Base-by-base conservation (phyloP, 1,140 invertebrate genomes). In the Procambarus virginalis region DNA sequence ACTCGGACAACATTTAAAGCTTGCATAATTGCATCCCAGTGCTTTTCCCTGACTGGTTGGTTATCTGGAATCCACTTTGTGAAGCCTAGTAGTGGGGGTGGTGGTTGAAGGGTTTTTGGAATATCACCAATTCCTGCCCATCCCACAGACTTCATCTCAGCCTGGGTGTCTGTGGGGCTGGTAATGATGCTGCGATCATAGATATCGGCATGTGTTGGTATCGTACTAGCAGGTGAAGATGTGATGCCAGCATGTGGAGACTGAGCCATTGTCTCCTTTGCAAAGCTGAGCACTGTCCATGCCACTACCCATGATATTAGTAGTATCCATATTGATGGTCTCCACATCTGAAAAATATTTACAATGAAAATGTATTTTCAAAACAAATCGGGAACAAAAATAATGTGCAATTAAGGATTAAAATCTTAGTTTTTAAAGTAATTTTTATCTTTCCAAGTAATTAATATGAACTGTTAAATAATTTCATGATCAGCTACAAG, bases 111-210 rank as follows among this genome's bases (percentile, higher is more conserved):
- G 2, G 14, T 84, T n/a, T 46, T 70, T 8, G 64, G 46, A 75
- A 55, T 46, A n/a, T 84, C 82, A 20, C 82, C 82, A 49, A 34
- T 22, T n/a, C 82, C 82, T 75, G 82, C 82, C 82, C 82, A 84
- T 48, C 46, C 68, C 48, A 84, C 82, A 20, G 70, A 70, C n/a
- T 46, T 48, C 70, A 48, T 10, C 12, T 51, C 48, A 17, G 49
- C n/a, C 10, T 80, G 4, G 17, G 22, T 14, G 58, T 34, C 68
- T 22, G 20, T 34, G 8, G 60, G 60, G 20, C 20, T 20, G 17
- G 60, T 3, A 68, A 3, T 68, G 60, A 68, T 68, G 5, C 68
- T 73, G 20, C n/a, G 68, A 20, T 73, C 68, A 20, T 73, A 20
- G 34, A 20, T 20, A 73, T 73, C 68, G 34, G 22, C 20, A 34